Base-by-base conservation (phyloP, 37 sponge, comb jelly and placozoan genomes). In the Agelas oroides region DNA sequence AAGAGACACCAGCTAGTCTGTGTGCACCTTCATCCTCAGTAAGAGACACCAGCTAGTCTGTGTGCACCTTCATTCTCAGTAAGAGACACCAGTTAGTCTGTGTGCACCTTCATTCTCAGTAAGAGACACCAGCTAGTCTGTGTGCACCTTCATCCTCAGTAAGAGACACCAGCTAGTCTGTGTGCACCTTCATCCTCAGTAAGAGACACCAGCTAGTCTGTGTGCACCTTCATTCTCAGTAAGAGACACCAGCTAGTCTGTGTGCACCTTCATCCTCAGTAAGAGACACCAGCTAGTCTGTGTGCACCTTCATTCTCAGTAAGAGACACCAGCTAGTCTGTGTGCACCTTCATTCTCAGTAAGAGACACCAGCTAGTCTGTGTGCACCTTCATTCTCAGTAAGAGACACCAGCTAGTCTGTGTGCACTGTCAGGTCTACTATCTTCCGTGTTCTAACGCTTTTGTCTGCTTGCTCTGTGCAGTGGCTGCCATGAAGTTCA, bases 401-500 rank as follows among this genome's bases (percentile, higher is more conserved):
- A n/a, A n/a, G 68, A 92, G 94, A 60, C 59, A n/a, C 39, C 24
- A 24, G n/a, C n/a, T n/a, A 38, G 23, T 27, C 1, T 28, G 21
- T 14, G 63, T 13, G 12, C 79, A 34, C 65, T 61, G 24, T 64
- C 12, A 25, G 17, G 61, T 12, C 46, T 14, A 33, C 14, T 65
- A 46, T 2, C 25, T 63, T 19, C 46, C 36, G 36, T 16, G 37
- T 18, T 39, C 27, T 78, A 46, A 1, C n/a, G 46, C 75, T 8
- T 46, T 8, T 46, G 46, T 46, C 8, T 56, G 24, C 56, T 33
- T 31, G 33, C 53, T 31, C 1, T 41, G 19, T 55, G 17, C 65
- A 96, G 96, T 94, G 89, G 94, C 97, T 74, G 97, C 97, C 0
- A 88, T 96, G 94, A 96, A 93, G 65, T 92, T 88, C 60, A 96